Conservation (phyloP, 2,888 invertebrate genomes). For the Tenthredo scrophulariae region DNA sequence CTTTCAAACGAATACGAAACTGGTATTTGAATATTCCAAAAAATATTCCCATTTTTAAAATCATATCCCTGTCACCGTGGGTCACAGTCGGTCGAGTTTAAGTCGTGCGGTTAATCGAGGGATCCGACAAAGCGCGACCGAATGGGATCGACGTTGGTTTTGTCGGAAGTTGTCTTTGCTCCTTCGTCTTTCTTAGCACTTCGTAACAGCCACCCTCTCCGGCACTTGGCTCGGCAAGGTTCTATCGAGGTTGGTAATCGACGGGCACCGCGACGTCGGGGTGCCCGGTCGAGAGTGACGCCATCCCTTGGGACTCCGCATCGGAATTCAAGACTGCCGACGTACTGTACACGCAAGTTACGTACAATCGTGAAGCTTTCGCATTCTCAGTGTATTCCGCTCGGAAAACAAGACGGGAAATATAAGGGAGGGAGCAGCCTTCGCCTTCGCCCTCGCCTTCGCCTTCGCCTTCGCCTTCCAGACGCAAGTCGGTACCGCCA, state of each 20-base stretch:
- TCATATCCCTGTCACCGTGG: neutral
- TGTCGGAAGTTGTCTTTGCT: neutral
- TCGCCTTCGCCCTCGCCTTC: conserved; percentile 17
- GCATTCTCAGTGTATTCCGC: conserved; percentile 7
- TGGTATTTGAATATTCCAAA: neutral
- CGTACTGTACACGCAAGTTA: conserved; percentile 22
- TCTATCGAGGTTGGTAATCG: conserved; percentile 42
- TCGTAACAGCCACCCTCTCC: conserved; percentile 24
- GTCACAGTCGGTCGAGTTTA: neutral
- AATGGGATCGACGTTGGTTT: neutral
- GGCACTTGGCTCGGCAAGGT: conserved; percentile 31
- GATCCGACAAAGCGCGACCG: neutral
- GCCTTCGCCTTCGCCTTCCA: conserved; percentile 49
- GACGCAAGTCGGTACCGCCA: conserved; percentile 61
- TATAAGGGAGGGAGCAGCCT: neutral
- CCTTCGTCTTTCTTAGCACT: conserved; percentile 34
- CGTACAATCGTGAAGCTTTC: neutral
- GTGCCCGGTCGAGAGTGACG: conserved; percentile 49
- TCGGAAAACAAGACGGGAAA: conserved; percentile 5
- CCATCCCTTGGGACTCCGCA: conserved; percentile 15
- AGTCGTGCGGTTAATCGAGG: conserved; percentile 12
- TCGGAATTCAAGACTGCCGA: conserved; percentile 38
- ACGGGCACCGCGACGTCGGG: conserved; percentile 38
- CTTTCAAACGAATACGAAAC: neutral
- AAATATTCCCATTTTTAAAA: neutral